These are phyloP conservation scores for Spilarctia lutea DNA, from an alignment of 2,888 invertebrate genomes.

Conservation along the genomic window DNA sequence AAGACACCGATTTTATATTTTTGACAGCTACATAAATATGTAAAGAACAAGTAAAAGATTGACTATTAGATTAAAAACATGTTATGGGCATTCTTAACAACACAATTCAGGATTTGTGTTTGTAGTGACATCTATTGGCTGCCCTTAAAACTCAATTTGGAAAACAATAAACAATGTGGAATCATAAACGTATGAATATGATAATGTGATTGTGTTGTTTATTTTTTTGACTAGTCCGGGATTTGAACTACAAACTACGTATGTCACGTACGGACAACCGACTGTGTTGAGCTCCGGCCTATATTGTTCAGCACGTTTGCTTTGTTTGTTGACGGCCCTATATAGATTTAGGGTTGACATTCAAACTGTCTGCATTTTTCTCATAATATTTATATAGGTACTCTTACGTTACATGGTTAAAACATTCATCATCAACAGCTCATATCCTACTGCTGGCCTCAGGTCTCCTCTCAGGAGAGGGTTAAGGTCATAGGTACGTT, in stretches of 20 bases:
- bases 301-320: slow-evolving; percentile 42
- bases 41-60: too few species aligned
- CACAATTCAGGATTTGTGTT: too few species aligned
- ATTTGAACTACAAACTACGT: slow-evolving; percentile 18
- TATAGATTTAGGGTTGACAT: slow-evolving; percentile 28
- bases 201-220: slow-evolving; percentile 16
- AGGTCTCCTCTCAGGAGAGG: too few species aligned
- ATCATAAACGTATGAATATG: slow-evolving; percentile 3
- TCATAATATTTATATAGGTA: not conserved
- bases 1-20: too few species aligned
- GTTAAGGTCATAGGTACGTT: too few species aligned
- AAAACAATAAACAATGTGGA: not conserved
- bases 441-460: too few species aligned
- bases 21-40: too few species aligned
- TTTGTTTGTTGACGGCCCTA: slow-evolving; percentile 36
- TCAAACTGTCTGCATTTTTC: not conserved
- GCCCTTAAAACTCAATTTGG: too few species aligned
- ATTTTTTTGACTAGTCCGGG: slow-evolving; percentile 13
- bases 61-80: too few species aligned
- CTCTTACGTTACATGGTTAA: not conserved
- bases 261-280: slow-evolving; percentile 36
- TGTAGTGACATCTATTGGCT: too few species aligned
- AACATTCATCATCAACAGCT: too few species aligned
- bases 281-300: slow-evolving; percentile 34
- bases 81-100: too few species aligned